Conservation (phyloP, 2,797 vertebrate genomes). For the Natrix natrix region DNA sequence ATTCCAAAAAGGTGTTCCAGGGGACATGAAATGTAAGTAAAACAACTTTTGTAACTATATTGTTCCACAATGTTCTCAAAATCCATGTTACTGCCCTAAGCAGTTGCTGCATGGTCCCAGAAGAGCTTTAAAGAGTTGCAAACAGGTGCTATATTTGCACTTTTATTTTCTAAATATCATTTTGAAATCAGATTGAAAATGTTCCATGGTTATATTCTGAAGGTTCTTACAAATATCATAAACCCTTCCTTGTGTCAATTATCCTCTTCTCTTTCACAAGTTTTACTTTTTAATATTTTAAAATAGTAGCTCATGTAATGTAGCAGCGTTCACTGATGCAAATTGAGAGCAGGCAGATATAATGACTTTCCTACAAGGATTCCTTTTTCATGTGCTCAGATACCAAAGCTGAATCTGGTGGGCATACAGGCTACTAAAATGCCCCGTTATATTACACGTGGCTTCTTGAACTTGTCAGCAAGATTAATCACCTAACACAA, state of each 20-base stretch:
- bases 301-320: background rate
- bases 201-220: background rate
- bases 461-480: background rate
- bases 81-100: background rate
- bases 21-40: background rate
- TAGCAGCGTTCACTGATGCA: background rate
- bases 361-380: background rate
- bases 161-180: background rate
- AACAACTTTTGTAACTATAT: background rate
- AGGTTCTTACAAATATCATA: background rate
- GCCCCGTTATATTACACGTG: background rate
- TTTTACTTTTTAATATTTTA: background rate
- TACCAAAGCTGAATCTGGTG: background rate
- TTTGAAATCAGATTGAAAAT: background rate
- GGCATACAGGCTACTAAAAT: background rate
- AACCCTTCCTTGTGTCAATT: background rate
- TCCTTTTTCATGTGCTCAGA: background rate
- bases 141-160: background rate
- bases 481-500: background rate
- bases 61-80: background rate
- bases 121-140: background rate
- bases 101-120: background rate
- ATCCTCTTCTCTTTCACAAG: background rate
- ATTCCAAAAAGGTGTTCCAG: background rate
- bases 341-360: background rate